Percentiles rank a stretch among this genome's conserved stretches.
phyloP scores from a whole-genome alignment of 2,797 vertebrate species.

The Poeciliopsis infans region DNA sequence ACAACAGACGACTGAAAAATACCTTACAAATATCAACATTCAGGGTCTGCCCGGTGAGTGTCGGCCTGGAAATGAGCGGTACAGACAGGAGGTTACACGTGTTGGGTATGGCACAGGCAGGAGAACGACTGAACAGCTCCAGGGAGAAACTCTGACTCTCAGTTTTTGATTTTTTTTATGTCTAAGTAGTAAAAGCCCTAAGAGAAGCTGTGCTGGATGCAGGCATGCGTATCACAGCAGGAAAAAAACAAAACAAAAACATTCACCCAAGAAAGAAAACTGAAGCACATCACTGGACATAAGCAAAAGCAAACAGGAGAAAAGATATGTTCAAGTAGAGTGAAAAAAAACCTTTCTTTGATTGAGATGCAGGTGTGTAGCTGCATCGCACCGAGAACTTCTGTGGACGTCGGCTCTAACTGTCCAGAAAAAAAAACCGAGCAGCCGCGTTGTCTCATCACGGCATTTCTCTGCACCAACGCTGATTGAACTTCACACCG shows the following conservation, averaged over 20 bases:
- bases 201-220: constrained; percentile 78
- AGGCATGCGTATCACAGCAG: constrained; percentile 76
- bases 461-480: neutral
- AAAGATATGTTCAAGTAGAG: constrained; percentile 50
- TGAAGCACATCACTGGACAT: constrained; percentile 68
- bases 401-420: constrained; percentile 19
- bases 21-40: constrained; percentile 76
- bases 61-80: constrained; percentile 58
- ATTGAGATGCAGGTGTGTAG: constrained; percentile 33
- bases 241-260: constrained; percentile 53
- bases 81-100: constrained; percentile 53
- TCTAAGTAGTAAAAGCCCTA: constrained; percentile 66
- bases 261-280: constrained; percentile 74
- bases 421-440: constrained; percentile 1
- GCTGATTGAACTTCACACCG: neutral
- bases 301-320: constrained; percentile 66
- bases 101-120: constrained; percentile 57
- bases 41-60: constrained; percentile 77
- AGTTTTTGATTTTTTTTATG: constrained; percentile 10
- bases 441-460: constrained; percentile 1
- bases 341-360: constrained; percentile 14
- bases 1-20: constrained; percentile 71
- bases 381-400: constrained; percentile 29
- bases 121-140: constrained; percentile 32
- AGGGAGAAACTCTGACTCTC: constrained; percentile 48